Evolutionary conservation across 2,888 invertebrate species (phyloP).

Genomic region (Amiota communis): DNA sequence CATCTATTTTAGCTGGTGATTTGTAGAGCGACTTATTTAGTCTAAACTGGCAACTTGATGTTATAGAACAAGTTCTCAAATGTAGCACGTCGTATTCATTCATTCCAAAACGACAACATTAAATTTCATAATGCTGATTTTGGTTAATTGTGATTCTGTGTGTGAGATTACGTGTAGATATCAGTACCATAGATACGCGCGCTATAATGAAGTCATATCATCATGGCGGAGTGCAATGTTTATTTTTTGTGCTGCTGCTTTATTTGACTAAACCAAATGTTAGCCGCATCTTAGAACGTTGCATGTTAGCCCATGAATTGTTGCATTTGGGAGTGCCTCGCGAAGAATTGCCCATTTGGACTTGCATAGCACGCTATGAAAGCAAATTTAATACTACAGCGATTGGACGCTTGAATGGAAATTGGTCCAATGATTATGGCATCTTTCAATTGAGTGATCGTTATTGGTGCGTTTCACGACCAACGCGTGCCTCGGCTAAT

Average conservation of each 20-base stretch:
- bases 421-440: constrained; percentile 72
- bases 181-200: constrained; percentile 1
- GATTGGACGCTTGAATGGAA: constrained; percentile 70
- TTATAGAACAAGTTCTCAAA: constrained; percentile 9
- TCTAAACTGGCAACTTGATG: neutral
- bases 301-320: constrained; percentile 59
- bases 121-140: no score
- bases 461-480: constrained; percentile 61
- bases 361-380: constrained; percentile 74
- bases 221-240: neutral
- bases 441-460: constrained; percentile 64
- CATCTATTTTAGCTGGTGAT: neutral
- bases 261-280: neutral
- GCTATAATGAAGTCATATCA: constrained; percentile 13
- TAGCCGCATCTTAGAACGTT: constrained; percentile 47
- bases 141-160: no score
- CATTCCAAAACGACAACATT: no score
- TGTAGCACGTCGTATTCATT: no score
- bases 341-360: constrained; percentile 64
- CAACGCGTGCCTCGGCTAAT: constrained; percentile 48
- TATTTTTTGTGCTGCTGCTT: neutral
- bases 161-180: neutral
- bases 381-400: constrained; percentile 73
- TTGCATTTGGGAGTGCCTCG: constrained; percentile 51
- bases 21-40: neutral